Percentiles rank a stretch among this genome's conserved stretches.
Conservation (phyloP, 2,113 vertebrate species). For the Myanophis thanlyinensis region DNA sequence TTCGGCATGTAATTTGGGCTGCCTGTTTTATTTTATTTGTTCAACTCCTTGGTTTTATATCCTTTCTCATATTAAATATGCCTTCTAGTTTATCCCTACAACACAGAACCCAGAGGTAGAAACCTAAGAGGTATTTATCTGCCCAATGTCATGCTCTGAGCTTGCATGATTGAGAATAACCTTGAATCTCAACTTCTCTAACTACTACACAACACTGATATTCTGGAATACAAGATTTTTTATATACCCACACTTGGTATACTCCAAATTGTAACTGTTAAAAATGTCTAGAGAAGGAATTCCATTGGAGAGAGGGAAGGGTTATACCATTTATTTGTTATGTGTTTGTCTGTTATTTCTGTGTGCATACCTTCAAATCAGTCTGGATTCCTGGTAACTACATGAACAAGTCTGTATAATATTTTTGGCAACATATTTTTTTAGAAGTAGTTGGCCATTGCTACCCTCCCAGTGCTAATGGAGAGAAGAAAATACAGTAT, state of each 20-base stretch:
- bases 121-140: not conserved
- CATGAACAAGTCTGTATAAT: not conserved
- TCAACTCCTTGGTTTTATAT: not conserved
- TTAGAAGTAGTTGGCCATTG: not conserved
- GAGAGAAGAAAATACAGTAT: no score
- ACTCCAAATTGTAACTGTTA: not conserved
- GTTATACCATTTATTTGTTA: not conserved
- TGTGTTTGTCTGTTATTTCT: not conserved
- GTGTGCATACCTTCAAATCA: not conserved
- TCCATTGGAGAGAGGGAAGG: not conserved
- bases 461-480: not conserved
- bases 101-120: not conserved
- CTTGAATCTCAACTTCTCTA: not conserved
- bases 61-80: not conserved
- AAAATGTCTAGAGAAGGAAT: not conserved
- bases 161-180: not conserved
- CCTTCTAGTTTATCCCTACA: not conserved
- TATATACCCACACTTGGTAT: not conserved
- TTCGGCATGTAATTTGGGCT: not conserved
- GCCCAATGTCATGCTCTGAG: not conserved
- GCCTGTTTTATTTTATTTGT: not conserved
- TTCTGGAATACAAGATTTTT: not conserved
- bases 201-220: not conserved
- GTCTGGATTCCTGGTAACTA: not conserved
- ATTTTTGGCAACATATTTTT: not conserved